Conservation (phyloP, 2,888 invertebrate genomes). For the Ennomos erosarius region DNA sequence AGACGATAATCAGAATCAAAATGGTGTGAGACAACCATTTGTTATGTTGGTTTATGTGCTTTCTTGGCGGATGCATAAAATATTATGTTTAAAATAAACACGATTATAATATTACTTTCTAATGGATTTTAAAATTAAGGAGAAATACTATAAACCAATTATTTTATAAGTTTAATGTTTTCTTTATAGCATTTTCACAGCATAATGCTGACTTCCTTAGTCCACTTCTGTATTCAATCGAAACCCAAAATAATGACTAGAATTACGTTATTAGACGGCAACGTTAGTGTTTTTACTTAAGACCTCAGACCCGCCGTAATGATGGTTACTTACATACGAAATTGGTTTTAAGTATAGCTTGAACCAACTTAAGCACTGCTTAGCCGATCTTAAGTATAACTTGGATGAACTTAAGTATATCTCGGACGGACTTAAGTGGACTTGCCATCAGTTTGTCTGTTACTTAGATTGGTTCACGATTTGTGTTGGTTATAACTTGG, state of each 20-base stretch:
- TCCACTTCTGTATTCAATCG: constrained; percentile 65
- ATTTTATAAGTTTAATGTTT: no score
- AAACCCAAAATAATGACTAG: constrained; percentile 64
- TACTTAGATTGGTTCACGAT: constrained; percentile 43
- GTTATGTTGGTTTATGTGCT: constrained; percentile 2
- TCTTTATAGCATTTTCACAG: no score
- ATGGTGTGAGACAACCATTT: constrained; percentile 15
- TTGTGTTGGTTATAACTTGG: constrained; percentile 30
- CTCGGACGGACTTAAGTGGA: constrained; percentile 57
- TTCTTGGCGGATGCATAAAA: constrained; percentile 1
- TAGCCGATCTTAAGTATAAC: constrained; percentile 58
- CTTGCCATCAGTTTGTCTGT: constrained; percentile 37
- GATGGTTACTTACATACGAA: constrained; percentile 58
- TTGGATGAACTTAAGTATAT: constrained; percentile 61
- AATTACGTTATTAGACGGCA: constrained; percentile 69
- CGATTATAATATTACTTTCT: background rate
- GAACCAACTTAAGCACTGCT: constrained; percentile 29
- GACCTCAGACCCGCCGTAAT: constrained; percentile 56
- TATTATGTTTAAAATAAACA: background rate
- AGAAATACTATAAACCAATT: no score
- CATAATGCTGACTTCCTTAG: constrained; percentile 28
- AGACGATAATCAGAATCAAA: constrained; percentile 3
- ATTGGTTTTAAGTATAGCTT: constrained; percentile 66
- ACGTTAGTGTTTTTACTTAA: constrained; percentile 69
- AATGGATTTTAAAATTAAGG: no score